Conservation (phyloP, 2,888 invertebrate species). For the Megastigmus dorsalis region DNA sequence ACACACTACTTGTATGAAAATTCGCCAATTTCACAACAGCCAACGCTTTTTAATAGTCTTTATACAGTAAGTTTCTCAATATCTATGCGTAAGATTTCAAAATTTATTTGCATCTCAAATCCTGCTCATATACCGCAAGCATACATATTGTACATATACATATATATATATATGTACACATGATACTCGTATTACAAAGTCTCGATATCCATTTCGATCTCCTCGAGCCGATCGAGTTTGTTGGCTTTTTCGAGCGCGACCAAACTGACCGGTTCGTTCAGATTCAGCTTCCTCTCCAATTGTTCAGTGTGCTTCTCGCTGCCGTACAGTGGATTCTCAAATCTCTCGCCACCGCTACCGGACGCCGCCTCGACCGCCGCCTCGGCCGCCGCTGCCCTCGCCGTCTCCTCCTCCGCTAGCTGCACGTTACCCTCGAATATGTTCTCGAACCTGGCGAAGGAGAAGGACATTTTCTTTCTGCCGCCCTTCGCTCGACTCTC, state of each 20-base stretch:
- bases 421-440: slow-evolving; percentile 67
- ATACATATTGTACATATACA: no score
- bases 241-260: slow-evolving; percentile 58
- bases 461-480: slow-evolving; percentile 59
- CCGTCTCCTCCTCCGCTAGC: slow-evolving; percentile 55
- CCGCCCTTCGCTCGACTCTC: not conserved
- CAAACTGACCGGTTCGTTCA: slow-evolving; percentile 62
- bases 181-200: no score
- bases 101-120: no score
- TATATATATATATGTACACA: no score
- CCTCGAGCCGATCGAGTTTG: slow-evolving; percentile 58
- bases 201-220: slow-evolving; percentile 52
- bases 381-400: not conserved
- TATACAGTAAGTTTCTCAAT: no score
- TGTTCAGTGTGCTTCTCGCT: no score
- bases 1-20: no score
- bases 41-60: no score
- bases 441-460: slow-evolving; percentile 72
- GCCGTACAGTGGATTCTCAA: slow-evolving; percentile 70
- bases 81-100: no score
- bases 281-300: slow-evolving; percentile 57
- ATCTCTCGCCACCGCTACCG: slow-evolving; percentile 60
- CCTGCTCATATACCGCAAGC: no score
- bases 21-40: no score
- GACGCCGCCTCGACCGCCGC: not conserved